Evolutionary conservation across 2,797 vertebrate species (phyloP), one percentile per base, ranked within the genome.

Genomic region (Gadopsis bispinosus): DNA sequence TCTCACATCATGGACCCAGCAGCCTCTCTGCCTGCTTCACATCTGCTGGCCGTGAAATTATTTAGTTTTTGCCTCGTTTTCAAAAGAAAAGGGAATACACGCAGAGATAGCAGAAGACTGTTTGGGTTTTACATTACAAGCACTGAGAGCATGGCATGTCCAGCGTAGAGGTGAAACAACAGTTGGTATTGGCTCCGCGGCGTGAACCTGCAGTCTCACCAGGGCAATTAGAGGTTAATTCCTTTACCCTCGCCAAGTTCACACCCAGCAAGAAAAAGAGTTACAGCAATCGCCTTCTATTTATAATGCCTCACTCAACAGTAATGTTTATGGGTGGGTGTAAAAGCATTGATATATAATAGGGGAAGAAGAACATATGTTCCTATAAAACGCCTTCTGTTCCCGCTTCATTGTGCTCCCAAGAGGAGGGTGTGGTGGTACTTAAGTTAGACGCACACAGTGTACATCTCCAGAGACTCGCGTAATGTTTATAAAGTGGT

Each of bases 381-480:
- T 93, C 81, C 91, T 76, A 94, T 95, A 95, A 95, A 95, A 92
- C 82, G 74, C 92, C 93, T 90, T 95, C 94, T 96, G 94, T 90
- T 94, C 75, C 79, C 33, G 87, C 89, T 86, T 88, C 84, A 84
- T 84, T 85, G 77, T 88, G 84, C 73, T 93, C 94, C 93, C 93
- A 41, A 80, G 93, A 94, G 94, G 88, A 87, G 89, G 85, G 81
- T 87, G 90, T 75, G 79, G 86, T 83, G 85, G 89, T 93, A 93
- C 91, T 95, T 94, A 92, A 94, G 91, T 87, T 91, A 91, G 88
- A 91, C 58, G 77, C 87, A 79, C 87, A 72, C 84, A 73, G 82
- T 51, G 69, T 81, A 71, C 73, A 70, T 91, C 93, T 90, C 89
- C 80, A 62, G 90, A 92, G 93, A 91, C 85, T 68, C 16, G 37